Evolutionary conservation across 2,888 invertebrate genomes (phyloP), one percentile per base, ranked within the genome.

Genomic region (Cepaea hortensis): DNA sequence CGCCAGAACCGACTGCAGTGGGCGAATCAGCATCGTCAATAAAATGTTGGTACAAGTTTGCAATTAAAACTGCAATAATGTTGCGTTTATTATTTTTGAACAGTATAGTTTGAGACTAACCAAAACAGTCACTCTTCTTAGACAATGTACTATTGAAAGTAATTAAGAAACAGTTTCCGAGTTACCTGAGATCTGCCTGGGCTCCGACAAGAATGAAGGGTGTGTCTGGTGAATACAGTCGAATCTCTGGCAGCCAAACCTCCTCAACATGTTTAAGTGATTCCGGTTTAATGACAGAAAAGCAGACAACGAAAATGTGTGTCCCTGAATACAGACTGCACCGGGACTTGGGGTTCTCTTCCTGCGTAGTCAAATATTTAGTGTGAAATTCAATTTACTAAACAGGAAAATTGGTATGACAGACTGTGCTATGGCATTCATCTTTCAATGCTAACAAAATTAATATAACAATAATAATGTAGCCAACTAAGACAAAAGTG

Each of bases 261-360:
- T 90, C 87, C 73, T 91, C 89, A 62, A 91, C 90, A 84, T 91
- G 90, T 46, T 72, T 83, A 61, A 91, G 88, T 3, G 92, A 91
- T 48, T 91, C 90, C 23, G 92, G 92, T 72, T 90, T 89, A 50
- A 92, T 91, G 11, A 91, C 91, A 9, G 92, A 92, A 85, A 91
- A 92, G 87, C 92, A 92, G 86, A 92, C 90, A 46, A 92, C 90
- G 87, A 92, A 91, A 6, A 92, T 90, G 86, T 92, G 91, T 3
- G 92, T 89, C 50, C 90, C 91, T 5, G 89, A 88, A 87, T 90
- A 91, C 55, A 89, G 88, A 77, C 89, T 89, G 46, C 90, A 88
- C 35, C 91, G 88, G 3, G 87, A 84, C 46, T 90, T 90, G 7
- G 90, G 87, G 48, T 89, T 89, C 23, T 90, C 89, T 70, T 90